These are phyloP conservation scores for Andrena marginata DNA, from an alignment of 2,888 invertebrate species.

Conservation along the genomic window DNA sequence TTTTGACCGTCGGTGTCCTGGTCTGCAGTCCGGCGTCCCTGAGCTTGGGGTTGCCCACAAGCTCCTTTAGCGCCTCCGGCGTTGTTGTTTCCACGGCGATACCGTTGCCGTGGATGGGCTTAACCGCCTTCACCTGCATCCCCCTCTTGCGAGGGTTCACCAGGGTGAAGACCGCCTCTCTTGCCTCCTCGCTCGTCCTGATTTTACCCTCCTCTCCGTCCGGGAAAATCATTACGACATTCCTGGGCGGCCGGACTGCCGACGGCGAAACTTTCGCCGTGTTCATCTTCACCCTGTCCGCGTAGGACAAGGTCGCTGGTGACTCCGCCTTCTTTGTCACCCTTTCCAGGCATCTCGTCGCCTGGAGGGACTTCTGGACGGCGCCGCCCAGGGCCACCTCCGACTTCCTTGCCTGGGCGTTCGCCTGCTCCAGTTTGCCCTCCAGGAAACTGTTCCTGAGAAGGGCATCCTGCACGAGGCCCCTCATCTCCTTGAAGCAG, in stretches of 20 bases:
- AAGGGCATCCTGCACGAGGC: neutral
- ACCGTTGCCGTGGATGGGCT: neutral
- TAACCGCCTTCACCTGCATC: too few relatives aligned
- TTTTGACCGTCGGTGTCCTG: neutral
- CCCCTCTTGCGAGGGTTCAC: too few relatives aligned
- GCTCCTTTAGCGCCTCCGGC: neutral
- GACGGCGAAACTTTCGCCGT: neutral
- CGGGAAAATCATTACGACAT: neutral
- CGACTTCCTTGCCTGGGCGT: neutral
- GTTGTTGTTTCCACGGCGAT: neutral
- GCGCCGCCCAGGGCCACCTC: neutral
- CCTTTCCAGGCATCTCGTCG: neutral
- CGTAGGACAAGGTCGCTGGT: neutral
- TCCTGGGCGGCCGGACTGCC: neutral
- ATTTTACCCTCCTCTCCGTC: neutral
- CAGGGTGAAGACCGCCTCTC: too few relatives aligned
- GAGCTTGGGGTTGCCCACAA: neutral
- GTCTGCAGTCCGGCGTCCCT: neutral
- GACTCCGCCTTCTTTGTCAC: neutral
- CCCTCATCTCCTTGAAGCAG: neutral
- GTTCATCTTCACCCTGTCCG: neutral
- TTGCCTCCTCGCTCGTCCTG: neutral
- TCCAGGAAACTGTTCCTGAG: neutral
- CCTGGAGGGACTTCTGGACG: neutral
- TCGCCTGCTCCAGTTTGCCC: neutral